A percentile compares a stretch with the other conserved stretches of the same genome.
Evolutionary conservation across 2,797 vertebrate species (phyloP).

Genomic region (Amblyraja radiata): DNA sequence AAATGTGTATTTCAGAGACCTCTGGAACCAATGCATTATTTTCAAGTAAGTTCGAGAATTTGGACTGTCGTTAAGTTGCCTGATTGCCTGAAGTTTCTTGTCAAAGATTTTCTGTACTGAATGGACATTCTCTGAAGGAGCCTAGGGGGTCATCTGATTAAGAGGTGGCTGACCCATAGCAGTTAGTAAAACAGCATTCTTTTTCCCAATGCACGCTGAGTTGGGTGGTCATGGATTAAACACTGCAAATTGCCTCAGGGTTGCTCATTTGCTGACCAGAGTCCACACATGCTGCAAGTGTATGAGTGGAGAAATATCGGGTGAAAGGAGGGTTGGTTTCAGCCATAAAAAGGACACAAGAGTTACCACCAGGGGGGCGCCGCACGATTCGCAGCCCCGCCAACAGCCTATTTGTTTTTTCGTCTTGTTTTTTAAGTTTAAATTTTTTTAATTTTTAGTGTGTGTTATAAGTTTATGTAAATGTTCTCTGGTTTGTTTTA

Average conservation of each 20-base stretch:
- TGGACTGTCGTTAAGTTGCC: background rate
- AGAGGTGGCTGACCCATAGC: background rate
- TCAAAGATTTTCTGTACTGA: background rate
- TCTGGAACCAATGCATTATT: background rate
- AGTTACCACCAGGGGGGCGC: too few species aligned
- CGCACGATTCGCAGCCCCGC: too few species aligned
- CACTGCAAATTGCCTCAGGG: background rate
- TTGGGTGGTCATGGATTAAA: background rate
- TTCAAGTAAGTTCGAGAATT: slow-evolving; percentile 10
- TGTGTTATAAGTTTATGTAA: too few species aligned
- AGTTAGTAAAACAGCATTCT: background rate
- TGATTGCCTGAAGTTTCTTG: background rate
- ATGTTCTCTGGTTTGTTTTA: too few species aligned
- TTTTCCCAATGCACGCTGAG: background rate
- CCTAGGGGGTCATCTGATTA: background rate
- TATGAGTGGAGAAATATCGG: too few species aligned
- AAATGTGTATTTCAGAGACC: background rate
- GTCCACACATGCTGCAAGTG: background rate
- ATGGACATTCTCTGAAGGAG: background rate
- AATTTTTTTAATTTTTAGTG: too few species aligned
- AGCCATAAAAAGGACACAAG: too few species aligned
- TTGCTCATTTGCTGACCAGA: background rate
- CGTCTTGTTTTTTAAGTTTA: too few species aligned
- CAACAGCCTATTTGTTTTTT: too few species aligned
- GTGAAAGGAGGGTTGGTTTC: background rate